These are phyloP conservation scores for Habropoda laboriosa DNA, from an alignment of 1,140 invertebrate genomes.

Conservation along the genomic window DNA sequence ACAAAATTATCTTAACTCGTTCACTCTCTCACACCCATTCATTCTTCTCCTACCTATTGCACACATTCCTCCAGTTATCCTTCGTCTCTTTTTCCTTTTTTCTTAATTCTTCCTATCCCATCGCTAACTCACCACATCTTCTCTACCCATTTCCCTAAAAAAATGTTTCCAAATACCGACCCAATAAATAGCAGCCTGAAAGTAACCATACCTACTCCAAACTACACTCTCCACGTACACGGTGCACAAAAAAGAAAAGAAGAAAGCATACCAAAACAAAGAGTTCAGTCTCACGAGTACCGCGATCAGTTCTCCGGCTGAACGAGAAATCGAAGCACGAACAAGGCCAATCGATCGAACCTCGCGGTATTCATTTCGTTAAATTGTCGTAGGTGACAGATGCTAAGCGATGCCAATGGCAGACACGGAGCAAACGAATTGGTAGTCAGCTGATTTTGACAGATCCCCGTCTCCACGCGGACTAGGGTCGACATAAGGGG, in stretches of 20 bases:
- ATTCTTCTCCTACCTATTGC: too few species aligned
- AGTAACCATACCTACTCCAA: background rate
- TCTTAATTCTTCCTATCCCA: too few species aligned
- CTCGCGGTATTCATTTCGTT: constrained; percentile 27
- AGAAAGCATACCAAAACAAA: background rate
- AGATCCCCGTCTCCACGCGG: constrained; percentile 45
- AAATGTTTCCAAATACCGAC: too few species aligned
- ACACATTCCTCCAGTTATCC: too few species aligned
- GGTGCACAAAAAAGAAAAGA: background rate
- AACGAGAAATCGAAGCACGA: background rate
- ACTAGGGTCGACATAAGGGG: background rate
- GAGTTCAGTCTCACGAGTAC: background rate
- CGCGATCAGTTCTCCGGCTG: background rate
- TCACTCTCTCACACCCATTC: too few species aligned
- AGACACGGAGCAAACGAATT: constrained; percentile 49
- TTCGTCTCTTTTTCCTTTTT: too few species aligned
- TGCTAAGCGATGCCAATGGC: constrained; percentile 37
- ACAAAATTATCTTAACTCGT: too few species aligned
- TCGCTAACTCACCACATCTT: too few species aligned
- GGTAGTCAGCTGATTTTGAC: constrained; percentile 69
- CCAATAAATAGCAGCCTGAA: too few species aligned
- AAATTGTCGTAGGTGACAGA: constrained; percentile 53
- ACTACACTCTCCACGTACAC: background rate
- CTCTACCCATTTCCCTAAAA: too few species aligned
- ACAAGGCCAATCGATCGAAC: constrained; percentile 21